These are phyloP conservation scores for Aspiorhynchus laticeps DNA, from an alignment of 2,113 vertebrate genomes.

Conservation along the genomic window DNA sequence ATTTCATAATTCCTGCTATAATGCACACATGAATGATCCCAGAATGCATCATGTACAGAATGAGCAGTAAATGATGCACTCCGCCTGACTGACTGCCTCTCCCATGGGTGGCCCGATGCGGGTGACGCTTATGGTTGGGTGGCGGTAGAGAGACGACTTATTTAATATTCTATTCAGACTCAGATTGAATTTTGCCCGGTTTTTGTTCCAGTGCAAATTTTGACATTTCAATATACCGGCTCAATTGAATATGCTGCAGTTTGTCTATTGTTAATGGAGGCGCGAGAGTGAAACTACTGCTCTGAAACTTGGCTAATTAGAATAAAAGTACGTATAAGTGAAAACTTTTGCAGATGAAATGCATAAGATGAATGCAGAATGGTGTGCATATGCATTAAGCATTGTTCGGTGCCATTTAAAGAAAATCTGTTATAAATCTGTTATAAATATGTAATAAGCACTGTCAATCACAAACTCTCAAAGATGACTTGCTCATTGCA, in stretches of 20 bases:
- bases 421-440: background rate
- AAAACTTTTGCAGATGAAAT: conserved; percentile 47
- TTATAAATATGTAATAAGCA: background rate
- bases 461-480: background rate
- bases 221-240: conserved; percentile 76
- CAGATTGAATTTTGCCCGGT: conserved; percentile 63
- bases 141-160: conserved; percentile 67
- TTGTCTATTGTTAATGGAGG: conserved; percentile 55
- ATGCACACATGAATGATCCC: conserved; percentile 26
- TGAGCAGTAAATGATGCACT: conserved; percentile 67
- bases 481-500: background rate
- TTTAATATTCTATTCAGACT: conserved; percentile 68
- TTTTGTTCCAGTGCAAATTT: conserved; percentile 79
- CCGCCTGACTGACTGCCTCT: conserved; percentile 62
- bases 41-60: conserved; percentile 16
- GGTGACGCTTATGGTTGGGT: conserved; percentile 54
- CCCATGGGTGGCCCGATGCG: conserved; percentile 50
- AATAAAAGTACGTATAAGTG: conserved; percentile 18
- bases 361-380: conserved; percentile 24
- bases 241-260: conserved; percentile 63
- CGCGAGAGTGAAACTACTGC: background rate
- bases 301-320: conserved; percentile 49
- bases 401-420: conserved; percentile 40
- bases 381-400: conserved; percentile 42
- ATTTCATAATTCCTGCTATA: conserved; percentile 23